Evolutionary conservation across 2,888 invertebrate species (phyloP).

Genomic region (Oscheius sp.): DNA sequence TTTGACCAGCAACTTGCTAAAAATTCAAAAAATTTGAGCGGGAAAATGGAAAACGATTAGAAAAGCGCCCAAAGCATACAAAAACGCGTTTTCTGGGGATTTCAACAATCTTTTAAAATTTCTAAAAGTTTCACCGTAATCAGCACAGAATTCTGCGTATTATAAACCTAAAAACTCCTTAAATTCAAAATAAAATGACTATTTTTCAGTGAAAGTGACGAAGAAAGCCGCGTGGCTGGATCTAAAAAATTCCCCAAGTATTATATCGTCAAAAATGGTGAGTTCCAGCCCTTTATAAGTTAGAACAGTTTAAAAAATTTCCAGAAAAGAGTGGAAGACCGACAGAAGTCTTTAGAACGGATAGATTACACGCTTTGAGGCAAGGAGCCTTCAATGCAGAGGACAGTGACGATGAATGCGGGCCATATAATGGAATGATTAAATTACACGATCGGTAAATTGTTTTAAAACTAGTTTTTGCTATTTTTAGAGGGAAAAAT

Average conservation of each 20-base stretch:
- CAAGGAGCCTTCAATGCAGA: slow-evolving; percentile 29
- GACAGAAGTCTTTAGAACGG: slow-evolving; percentile 54
- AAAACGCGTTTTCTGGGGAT: no score
- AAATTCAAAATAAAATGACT: no score
- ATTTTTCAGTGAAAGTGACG: slow-evolving; percentile 28
- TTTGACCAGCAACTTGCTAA: no score
- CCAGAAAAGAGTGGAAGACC: slow-evolving; percentile 34
- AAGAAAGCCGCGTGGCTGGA: slow-evolving; percentile 5
- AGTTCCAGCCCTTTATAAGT: not conserved
- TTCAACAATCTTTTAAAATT: no score
- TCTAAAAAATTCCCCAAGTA: slow-evolving; percentile 31
- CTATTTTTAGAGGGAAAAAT: not conserved
- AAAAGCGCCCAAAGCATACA: no score
- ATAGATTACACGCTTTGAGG: slow-evolving; percentile 41
- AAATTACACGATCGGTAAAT: slow-evolving; percentile 36
- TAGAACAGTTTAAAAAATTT: not conserved
- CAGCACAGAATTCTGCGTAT: no score
- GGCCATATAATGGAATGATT: slow-evolving; percentile 22
- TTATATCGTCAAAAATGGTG: slow-evolving; percentile 35
- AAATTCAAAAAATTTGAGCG: no score
- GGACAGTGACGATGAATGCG: slow-evolving; percentile 38
- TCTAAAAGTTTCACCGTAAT: not conserved
- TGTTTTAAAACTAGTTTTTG: not conserved
- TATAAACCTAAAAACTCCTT: not conserved
- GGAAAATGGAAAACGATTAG: no score